Evolutionary conservation across 2,888 invertebrate species (phyloP).

Genomic region (Sesia apiformis): DNA sequence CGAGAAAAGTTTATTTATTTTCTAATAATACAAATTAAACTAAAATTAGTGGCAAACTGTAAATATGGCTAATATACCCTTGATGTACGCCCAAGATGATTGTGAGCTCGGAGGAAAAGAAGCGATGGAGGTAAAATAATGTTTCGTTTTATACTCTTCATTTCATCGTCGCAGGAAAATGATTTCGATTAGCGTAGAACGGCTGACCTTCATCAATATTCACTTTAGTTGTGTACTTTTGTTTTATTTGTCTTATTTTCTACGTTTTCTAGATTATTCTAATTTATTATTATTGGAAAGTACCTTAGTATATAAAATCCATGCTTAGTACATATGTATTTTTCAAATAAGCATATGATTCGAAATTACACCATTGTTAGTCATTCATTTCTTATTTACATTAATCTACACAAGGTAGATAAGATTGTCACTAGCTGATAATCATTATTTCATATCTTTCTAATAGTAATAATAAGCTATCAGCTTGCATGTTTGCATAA

Average conservation of each 20-base stretch:
- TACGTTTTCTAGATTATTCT: too few species aligned
- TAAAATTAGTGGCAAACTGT: too few species aligned
- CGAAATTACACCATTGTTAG: too few species aligned
- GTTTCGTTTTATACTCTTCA: neutral
- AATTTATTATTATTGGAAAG: too few species aligned
- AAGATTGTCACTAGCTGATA: neutral
- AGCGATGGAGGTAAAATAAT: constrained; percentile 49
- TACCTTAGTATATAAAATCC: too few species aligned
- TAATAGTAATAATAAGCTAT: too few species aligned
- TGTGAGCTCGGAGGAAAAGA: constrained; percentile 80
- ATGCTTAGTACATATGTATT: too few species aligned
- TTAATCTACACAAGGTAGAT: neutral
- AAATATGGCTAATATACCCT: constrained; percentile 69
- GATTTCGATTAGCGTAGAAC: neutral
- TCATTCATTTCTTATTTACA: neutral
- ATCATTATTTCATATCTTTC: too few species aligned
- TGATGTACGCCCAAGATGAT: constrained; percentile 78
- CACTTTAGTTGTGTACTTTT: neutral
- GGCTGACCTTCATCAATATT: neutral
- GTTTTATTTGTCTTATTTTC: neutral
- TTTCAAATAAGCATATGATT: too few species aligned
- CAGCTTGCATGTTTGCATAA: too few species aligned
- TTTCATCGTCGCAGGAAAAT: neutral
- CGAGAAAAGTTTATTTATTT: too few species aligned
- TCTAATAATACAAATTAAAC: too few species aligned